Conservation (phyloP, 2,888 invertebrate genomes). For the Carpatolechia fugitivella region DNA sequence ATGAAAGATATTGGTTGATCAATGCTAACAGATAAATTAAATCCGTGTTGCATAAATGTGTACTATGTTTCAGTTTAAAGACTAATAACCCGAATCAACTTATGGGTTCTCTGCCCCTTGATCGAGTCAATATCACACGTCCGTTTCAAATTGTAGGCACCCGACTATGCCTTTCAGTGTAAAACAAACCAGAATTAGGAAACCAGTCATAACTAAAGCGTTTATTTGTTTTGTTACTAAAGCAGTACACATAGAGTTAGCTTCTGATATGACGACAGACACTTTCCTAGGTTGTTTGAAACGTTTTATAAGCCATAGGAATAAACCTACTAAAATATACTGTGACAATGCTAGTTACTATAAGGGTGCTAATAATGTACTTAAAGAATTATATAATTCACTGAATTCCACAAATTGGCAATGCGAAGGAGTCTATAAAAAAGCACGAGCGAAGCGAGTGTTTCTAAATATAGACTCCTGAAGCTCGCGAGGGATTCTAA, state of each 20-base stretch:
- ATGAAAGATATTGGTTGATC: constrained; percentile 5
- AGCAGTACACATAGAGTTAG: no score
- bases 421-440: no score
- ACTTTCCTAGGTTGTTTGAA: no score
- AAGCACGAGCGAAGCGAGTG: no score
- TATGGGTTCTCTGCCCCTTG: neutral
- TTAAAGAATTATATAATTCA: neutral
- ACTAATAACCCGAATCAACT: neutral
- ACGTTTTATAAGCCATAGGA: no score
- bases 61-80: constrained; percentile 7
- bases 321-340: no score
- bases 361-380: neutral
- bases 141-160: neutral
- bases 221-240: no score
- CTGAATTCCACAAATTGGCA: neutral
- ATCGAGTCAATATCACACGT: neutral
- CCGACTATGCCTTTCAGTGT: neutral
- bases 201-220: constrained; percentile 1
- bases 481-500: no score
- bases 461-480: no score
- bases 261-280: no score
- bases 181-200: no score
- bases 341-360: neutral
- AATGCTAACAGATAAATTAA: constrained; percentile 4
- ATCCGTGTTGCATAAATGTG: neutral